Conservation (phyloP, 2,113 vertebrate genomes). For the Anthoscopus minutus region DNA sequence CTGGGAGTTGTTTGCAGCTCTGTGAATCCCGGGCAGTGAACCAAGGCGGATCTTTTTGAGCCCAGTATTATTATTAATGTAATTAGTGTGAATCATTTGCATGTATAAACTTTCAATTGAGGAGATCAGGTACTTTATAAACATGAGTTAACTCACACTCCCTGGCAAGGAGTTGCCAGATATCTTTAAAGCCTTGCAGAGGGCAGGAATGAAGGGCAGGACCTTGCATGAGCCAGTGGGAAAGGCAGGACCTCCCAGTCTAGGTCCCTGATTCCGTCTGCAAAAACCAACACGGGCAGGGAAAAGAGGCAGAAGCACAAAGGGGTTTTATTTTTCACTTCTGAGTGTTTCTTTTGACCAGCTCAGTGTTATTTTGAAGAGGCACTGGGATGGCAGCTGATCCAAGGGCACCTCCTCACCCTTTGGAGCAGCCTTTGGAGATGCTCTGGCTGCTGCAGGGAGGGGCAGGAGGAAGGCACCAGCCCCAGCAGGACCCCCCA, state of each 20-base stretch:
- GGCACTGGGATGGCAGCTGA: not conserved
- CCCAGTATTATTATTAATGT: slow-evolving; percentile 39
- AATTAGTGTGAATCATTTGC: slow-evolving; percentile 45
- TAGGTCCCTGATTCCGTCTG: not conserved
- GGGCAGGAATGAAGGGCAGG: not conserved
- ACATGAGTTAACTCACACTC: not conserved
- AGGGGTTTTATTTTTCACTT: not conserved
- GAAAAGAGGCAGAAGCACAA: not conserved
- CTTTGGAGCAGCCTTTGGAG: not conserved
- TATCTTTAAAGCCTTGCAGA: not conserved
- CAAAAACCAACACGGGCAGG: not conserved
- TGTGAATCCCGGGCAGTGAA: not conserved
- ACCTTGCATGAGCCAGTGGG: not conserved
- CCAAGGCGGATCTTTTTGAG: slow-evolving; percentile 21
- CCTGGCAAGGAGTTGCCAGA: not conserved
- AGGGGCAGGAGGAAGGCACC: not conserved
- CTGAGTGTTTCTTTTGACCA: not conserved
- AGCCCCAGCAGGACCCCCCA: not conserved
- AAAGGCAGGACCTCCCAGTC: not conserved
- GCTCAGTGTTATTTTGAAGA: not conserved
- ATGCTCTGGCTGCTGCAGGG: not conserved
- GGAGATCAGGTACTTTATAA: slow-evolving; percentile 35
- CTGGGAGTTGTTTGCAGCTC: slow-evolving; percentile 39
- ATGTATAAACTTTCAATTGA: slow-evolving; percentile 31
- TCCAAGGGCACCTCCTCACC: not conserved